Base-by-base conservation (phyloP, 2,113 vertebrate genomes). In the Scopus umbretta region DNA sequence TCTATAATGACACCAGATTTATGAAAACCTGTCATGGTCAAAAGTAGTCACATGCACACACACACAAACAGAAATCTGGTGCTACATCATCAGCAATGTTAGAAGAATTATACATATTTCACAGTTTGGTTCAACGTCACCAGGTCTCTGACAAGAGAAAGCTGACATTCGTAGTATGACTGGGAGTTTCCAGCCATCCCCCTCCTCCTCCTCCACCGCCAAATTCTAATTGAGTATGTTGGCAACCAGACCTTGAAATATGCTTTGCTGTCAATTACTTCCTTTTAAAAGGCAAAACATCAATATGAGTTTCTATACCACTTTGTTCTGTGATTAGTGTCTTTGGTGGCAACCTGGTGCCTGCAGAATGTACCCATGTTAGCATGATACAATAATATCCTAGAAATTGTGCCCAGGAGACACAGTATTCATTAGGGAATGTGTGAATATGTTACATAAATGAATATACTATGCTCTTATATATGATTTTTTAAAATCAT, bases 21-120 rank as follows among this genome's bases (percentile, higher is more conserved):
- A 94, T 97, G 95, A 95, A 96, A 96, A 96, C 88, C 96, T 94
- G 95, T 96, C 96, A 92, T 92, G 83, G 88, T 72, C 92, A 93
- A 91, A 96, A 93, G 63, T 61, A 92, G 88, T 88, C 94, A 94
- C 94, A 86, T 94, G 90, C 25, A 34, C 20, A 56, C 15, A 23
- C 22, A 80, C 42, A 80, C 18, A 74, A 58, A 20, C 42, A 13
- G n/a, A 93, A 95, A 87, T 81, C 80, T 92, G 78, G 66, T 92
- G 84, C 92, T 97, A 73, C 92, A 92, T 94, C 95, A 96, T 91
- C 87, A 80, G 45, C 32, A 84, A 43, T 91, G 36, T 85, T 94
- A 76, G 84, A 94, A 94, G 66, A 94, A 95, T 85, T 94, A 76
- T 84, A 97, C 70, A 66, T 87, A 94, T 91, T 95, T 97, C 91